Conservation (phyloP, 2,113 vertebrate species). For the Cyphomyrus discorhynchus region DNA sequence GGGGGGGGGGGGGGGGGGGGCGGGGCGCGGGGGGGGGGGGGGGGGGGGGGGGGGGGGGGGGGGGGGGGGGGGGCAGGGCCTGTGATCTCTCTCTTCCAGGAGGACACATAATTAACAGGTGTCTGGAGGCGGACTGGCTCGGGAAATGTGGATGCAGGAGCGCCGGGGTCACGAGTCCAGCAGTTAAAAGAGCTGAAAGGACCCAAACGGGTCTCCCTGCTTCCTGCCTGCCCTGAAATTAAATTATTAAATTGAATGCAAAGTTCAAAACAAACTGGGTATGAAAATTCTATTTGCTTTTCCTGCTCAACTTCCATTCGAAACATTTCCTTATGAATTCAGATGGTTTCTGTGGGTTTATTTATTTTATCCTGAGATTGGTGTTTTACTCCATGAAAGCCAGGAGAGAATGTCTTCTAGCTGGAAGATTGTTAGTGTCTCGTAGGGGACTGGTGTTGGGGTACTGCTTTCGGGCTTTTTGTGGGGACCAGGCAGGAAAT, state of each 20-base stretch:
- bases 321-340: background rate
- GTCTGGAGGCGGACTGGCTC: background rate
- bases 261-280: background rate
- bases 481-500: background rate
- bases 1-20: background rate
- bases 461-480: background rate
- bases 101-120: background rate
- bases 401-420: background rate
- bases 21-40: too few species aligned
- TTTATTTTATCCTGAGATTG: background rate
- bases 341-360: background rate
- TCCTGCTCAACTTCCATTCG: background rate
- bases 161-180: background rate
- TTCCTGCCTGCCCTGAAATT: background rate
- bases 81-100: background rate
- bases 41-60: background rate
- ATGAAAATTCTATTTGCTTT: background rate
- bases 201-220: background rate
- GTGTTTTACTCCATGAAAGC: background rate
- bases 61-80: background rate
- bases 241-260: background rate
- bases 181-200: background rate
- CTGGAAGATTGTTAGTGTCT: background rate
- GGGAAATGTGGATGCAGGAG: background rate
- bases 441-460: background rate